A percentile compares a stretch with the other conserved stretches of the same genome.
Evolutionary conservation across 2,113 vertebrate species (phyloP).

Genomic region (Pomatostomus ruficeps): DNA sequence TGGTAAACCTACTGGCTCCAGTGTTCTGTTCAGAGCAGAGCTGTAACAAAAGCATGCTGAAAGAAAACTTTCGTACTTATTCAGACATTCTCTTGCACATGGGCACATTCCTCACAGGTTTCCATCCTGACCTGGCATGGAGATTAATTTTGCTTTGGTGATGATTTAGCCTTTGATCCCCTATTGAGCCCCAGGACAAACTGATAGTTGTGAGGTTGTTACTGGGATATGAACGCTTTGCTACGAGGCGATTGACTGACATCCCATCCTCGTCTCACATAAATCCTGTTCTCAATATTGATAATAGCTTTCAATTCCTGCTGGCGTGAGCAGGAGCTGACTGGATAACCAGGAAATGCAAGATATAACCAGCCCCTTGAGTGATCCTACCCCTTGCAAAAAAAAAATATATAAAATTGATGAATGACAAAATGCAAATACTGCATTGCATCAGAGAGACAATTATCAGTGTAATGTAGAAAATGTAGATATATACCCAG

Average conservation of each 20-base stretch:
- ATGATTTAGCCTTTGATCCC: slow-evolving; percentile 35
- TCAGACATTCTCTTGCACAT: not conserved
- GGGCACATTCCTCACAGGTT: not conserved
- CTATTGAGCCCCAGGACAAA: slow-evolving; percentile 18
- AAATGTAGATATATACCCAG: not conserved
- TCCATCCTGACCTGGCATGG: not conserved
- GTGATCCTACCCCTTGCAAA: not conserved
- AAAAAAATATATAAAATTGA: not conserved
- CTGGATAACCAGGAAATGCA: slow-evolving; percentile 52
- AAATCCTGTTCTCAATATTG: slow-evolving; percentile 35
- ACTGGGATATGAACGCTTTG: not conserved
- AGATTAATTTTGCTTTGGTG: slow-evolving; percentile 40
- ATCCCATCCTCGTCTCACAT: slow-evolving; percentile 1
- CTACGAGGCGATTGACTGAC: slow-evolving; percentile 7
- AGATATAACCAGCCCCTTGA: slow-evolving; percentile 21
- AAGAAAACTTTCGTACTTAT: not conserved
- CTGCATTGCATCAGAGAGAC: not conserved
- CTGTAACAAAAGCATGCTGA: not conserved
- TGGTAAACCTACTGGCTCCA: not conserved
- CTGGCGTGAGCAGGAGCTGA: slow-evolving; percentile 13
- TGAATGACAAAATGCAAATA: slow-evolving; percentile 2
- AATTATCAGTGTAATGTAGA: not conserved
- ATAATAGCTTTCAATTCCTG: slow-evolving; percentile 34
- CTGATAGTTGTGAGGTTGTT: not conserved
- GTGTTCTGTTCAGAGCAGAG: not conserved